A percentile compares a stretch with the other conserved stretches of the same genome.
These are phyloP conservation scores for Stomatorhinus ivindoensis DNA, from an alignment of 2,113 vertebrate species.

Conservation along the genomic window DNA sequence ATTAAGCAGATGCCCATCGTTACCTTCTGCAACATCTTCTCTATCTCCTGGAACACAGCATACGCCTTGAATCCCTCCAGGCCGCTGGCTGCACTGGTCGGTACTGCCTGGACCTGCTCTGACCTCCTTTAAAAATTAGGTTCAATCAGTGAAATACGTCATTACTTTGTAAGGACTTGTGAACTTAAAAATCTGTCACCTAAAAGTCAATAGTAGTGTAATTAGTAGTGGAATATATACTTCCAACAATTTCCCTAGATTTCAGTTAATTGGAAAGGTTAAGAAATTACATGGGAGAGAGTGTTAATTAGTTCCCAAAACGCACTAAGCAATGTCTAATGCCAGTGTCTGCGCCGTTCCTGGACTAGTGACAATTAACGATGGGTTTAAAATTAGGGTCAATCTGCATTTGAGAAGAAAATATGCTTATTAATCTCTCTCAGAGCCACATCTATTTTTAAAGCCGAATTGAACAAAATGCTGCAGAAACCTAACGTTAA, in stretches of 20 bases:
- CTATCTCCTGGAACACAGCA: conserved; percentile 82
- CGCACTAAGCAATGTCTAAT: not conserved
- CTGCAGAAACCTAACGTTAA: not conserved
- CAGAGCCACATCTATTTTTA: not conserved
- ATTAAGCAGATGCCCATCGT: not conserved
- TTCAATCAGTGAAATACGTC: not conserved
- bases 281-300: not conserved
- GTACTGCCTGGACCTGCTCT: conserved; percentile 50
- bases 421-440: not conserved
- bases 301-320: not conserved
- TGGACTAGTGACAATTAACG: not conserved
- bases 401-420: not conserved
- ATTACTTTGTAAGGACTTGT: not conserved
- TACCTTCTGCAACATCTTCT: conserved; percentile 83
- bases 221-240: not conserved
- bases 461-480: not conserved
- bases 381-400: not conserved
- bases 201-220: not conserved
- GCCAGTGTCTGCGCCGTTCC: not conserved
- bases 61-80: conserved; percentile 76
- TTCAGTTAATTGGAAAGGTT: not conserved
- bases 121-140: conserved; percentile 42
- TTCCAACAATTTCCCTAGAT: not conserved
- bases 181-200: not conserved
- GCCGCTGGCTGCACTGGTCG: conserved; percentile 52